Evolutionary conservation across 2,113 vertebrate species (phyloP).

Genomic region (Columba janthina): DNA sequence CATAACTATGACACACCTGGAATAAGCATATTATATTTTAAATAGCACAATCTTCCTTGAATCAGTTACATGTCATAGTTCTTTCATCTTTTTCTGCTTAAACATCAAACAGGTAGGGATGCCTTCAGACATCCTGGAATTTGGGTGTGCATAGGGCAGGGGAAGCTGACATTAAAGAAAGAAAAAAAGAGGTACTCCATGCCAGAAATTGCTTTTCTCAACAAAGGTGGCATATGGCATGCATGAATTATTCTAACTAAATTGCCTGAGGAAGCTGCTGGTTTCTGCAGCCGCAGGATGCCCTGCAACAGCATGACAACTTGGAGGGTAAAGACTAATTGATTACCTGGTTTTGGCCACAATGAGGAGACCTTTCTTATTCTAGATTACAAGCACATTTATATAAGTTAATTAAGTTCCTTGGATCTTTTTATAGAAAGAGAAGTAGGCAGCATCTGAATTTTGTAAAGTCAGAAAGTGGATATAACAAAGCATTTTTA

Average conservation of each 20-base stretch:
- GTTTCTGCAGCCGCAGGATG: background rate
- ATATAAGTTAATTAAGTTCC: background rate
- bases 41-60: accelerated
- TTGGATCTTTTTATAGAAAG: background rate
- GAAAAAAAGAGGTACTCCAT: background rate
- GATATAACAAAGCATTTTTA: background rate
- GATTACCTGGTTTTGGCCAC: background rate
- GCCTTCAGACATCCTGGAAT: background rate
- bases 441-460: background rate
- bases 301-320: background rate
- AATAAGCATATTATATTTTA: background rate
- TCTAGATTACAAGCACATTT: background rate
- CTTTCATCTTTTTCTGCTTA: background rate
- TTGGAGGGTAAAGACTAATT: background rate
- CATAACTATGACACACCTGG: background rate
- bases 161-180: background rate
- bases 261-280: background rate
- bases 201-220: background rate
- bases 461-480: background rate
- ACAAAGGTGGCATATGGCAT: background rate
- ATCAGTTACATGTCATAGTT: accelerated
- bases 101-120: background rate
- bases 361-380: background rate
- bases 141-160: accelerated
- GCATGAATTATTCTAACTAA: slow-evolving; percentile 38